A percentile compares a stretch with the other conserved stretches of the same genome.
These are phyloP conservation scores for Ammospiza nelsoni DNA, from an alignment of 2,113 vertebrate genomes.

Conservation along the genomic window DNA sequence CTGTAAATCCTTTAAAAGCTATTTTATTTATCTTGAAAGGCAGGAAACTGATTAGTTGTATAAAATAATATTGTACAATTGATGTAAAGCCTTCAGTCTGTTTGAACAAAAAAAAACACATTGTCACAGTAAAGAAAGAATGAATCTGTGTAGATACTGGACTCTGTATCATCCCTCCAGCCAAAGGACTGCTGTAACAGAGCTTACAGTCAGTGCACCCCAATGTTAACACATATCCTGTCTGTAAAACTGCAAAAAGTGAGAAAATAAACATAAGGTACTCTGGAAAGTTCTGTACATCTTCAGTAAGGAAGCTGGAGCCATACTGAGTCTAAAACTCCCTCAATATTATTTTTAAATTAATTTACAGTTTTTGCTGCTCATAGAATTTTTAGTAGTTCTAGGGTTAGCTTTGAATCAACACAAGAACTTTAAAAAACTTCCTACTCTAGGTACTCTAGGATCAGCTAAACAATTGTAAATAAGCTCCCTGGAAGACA, in stretches of 20 bases:
- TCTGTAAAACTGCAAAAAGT: slow-evolving; percentile 40
- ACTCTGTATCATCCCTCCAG: neutral
- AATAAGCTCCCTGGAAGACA: slow-evolving; percentile 60
- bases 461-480: slow-evolving; percentile 58
- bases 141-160: neutral
- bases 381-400: neutral
- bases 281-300: neutral
- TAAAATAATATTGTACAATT: slow-evolving; percentile 69
- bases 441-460: slow-evolving; percentile 36
- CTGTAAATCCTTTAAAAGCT: slow-evolving; percentile 55
- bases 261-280: slow-evolving; percentile 4
- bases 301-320: slow-evolving; percentile 11
- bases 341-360: slow-evolving; percentile 23
- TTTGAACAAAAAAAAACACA: slow-evolving; percentile 2
- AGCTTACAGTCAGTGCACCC: neutral
- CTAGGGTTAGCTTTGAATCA: slow-evolving; percentile 4
- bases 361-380: neutral
- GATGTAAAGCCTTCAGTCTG: slow-evolving; percentile 64
- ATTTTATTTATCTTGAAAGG: slow-evolving; percentile 76
- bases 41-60: slow-evolving; percentile 66
- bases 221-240: neutral
- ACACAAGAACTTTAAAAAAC: neutral
- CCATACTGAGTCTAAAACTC: neutral
- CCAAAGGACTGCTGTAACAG: neutral
- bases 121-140: slow-evolving; percentile 35